Evolutionary conservation across 2,113 vertebrate genomes (phyloP).

Genomic region (Cebus imitator): DNA sequence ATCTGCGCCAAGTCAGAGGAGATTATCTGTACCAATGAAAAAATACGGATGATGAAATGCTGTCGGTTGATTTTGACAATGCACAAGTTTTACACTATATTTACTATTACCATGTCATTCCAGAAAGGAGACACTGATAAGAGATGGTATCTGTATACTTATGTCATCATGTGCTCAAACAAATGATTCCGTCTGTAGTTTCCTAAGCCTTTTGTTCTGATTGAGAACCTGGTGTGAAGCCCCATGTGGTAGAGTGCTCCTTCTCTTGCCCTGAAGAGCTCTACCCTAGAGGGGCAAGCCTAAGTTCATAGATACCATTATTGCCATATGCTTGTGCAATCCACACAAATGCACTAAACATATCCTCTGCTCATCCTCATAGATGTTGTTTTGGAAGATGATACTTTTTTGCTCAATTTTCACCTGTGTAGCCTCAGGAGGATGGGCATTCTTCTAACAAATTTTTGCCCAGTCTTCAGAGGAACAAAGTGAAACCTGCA

Average conservation of each 20-base stretch:
- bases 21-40: background rate
- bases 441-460: background rate
- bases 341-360: background rate
- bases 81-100: background rate
- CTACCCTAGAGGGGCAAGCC: accelerated
- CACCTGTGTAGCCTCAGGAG: background rate
- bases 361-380: background rate
- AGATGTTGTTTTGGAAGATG: background rate
- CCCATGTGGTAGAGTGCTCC: accelerated
- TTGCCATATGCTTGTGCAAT: accelerated
- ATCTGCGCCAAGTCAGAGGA: background rate
- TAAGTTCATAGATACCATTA: accelerated
- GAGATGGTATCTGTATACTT: background rate
- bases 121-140: background rate
- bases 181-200: accelerated
- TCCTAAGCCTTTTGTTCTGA: background rate
- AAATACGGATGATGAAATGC: background rate
- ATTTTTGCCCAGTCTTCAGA: background rate
- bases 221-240: background rate
- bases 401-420: background rate
- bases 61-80: background rate
- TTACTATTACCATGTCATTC: accelerated
- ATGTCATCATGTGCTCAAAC: background rate
- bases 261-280: background rate
- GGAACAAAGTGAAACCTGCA: background rate